Evolutionary conservation across 2,797 vertebrate species (phyloP).

Genomic region (Helostoma temminkii): DNA sequence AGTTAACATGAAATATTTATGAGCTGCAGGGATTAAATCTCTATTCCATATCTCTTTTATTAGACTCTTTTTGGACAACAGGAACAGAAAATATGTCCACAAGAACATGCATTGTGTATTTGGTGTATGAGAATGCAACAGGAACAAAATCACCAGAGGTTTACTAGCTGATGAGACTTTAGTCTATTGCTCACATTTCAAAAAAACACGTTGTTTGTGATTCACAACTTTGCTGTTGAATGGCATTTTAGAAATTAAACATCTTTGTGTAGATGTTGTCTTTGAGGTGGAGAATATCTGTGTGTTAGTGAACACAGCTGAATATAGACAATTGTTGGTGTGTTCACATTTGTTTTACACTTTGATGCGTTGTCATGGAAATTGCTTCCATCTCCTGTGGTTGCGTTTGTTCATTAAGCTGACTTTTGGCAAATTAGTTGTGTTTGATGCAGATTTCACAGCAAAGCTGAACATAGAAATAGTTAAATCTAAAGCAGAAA

Average conservation of each 20-base stretch:
- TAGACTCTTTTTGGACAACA: background rate
- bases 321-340: background rate
- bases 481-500: conserved; percentile 5
- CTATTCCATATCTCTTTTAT: background rate
- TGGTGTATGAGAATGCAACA: background rate
- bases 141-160: background rate
- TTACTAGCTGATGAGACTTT: no score
- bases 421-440: conserved; percentile 25
- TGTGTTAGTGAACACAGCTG: background rate
- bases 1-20: conserved; percentile 9
- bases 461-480: conserved; percentile 4
- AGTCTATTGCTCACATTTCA: no score
- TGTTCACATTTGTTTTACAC: conserved; percentile 5
- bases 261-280: background rate
- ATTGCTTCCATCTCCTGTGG: conserved; percentile 12
- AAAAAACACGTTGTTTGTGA: background rate
- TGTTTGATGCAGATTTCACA: conserved; percentile 11
- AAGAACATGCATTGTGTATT: background rate
- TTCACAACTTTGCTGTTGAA: background rate
- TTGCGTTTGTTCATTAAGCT: conserved; percentile 13
- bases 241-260: background rate
- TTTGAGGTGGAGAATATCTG: background rate
- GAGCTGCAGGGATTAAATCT: background rate
- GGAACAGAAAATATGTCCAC: conserved; percentile 8
- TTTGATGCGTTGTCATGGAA: conserved; percentile 49